Evolutionary conservation across 2,888 invertebrate species (phyloP), one percentile per base, ranked within the genome.

Genomic region (Taenaris catops): DNA sequence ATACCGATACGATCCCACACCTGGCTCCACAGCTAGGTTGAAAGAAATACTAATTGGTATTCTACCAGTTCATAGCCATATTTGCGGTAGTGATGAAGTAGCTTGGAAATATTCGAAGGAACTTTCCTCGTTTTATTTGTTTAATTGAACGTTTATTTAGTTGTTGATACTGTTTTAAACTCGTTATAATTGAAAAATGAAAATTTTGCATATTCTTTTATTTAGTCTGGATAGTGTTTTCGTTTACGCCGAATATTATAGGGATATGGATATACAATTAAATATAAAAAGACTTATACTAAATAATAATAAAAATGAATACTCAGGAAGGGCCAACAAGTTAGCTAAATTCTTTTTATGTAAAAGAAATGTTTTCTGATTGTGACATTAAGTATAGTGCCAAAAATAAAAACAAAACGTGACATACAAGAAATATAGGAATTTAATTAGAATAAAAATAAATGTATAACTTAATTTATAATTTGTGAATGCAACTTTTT

Each of bases 31-130:
- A n/a, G n/a, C n/a, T n/a, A n/a, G n/a, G n/a, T n/a, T n/a, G n/a
- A n/a, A n/a, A n/a, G n/a, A 35, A 88, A 92, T 44, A 91, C 93
- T 38, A 93, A 93, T 61, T 94, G 94, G 94, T 94, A 94, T 65
- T 91, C 93, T 37, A 87, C 93, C 43, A 91, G 93, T 19, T 93
- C 94, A 89, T 94, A 94, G 91, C 86, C 75, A 54, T 65, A 51
- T 63, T 58, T 53, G 43, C 40, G 34, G 34, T 35, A 44, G 38
- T 42, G 38, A 38, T 8, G 41, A 34, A 38, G 36, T 11, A 10
- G 31, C 38, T 37, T 23, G 28, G 32, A 35, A 38, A 38, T 38
- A 24, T 35, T 33, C 9, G 9, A 38, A 25, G 31, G 34, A 38
- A 32, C 34, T 46, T 41, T 41, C 41, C 39, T 37, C 19, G 28